Evolutionary conservation across 2,888 invertebrate genomes (phyloP).

Genomic region (Oscheius onirici): DNA sequence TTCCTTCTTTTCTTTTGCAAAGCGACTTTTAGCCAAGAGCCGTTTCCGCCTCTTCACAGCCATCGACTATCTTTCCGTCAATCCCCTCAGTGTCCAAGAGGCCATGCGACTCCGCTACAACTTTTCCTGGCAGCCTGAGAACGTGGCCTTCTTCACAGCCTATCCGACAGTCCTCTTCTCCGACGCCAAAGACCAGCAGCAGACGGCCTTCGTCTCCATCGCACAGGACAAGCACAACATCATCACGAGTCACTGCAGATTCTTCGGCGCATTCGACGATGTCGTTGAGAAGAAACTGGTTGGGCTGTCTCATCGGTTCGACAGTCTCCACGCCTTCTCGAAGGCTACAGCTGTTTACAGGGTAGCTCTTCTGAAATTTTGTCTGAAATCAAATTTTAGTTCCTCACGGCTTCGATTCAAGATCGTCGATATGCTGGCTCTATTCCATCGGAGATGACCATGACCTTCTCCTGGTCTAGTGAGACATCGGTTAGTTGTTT

Average conservation of each 20-base stretch:
- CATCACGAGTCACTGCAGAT: not conserved
- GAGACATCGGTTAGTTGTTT: slow-evolving; percentile 1
- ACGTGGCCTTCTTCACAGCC: not conserved
- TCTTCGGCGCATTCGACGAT: not conserved
- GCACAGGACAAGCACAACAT: slow-evolving; percentile 4
- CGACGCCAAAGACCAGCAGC: slow-evolving; percentile 4
- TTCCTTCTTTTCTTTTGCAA: not conserved
- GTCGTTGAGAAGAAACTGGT: not conserved
- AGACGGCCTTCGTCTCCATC: slow-evolving; percentile 15
- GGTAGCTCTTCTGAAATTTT: too few species aligned
- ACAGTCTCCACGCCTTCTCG: not conserved
- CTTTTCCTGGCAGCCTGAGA: not conserved
- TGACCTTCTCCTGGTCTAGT: slow-evolving; percentile 22
- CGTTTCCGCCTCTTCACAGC: not conserved
- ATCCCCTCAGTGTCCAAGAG: not conserved
- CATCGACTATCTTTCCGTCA: not conserved
- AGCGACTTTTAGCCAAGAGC: not conserved
- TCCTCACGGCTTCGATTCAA: not conserved
- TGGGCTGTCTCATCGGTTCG: slow-evolving; percentile 11
- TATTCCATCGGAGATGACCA: not conserved
- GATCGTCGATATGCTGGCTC: slow-evolving; percentile 4
- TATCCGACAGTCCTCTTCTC: not conserved
- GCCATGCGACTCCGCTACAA: not conserved
- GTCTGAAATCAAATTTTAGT: not conserved
- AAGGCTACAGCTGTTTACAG: slow-evolving; percentile 29